phyloP scores from a whole-genome alignment of 2,113 vertebrate genomes.

The Phaethon lepturus region DNA sequence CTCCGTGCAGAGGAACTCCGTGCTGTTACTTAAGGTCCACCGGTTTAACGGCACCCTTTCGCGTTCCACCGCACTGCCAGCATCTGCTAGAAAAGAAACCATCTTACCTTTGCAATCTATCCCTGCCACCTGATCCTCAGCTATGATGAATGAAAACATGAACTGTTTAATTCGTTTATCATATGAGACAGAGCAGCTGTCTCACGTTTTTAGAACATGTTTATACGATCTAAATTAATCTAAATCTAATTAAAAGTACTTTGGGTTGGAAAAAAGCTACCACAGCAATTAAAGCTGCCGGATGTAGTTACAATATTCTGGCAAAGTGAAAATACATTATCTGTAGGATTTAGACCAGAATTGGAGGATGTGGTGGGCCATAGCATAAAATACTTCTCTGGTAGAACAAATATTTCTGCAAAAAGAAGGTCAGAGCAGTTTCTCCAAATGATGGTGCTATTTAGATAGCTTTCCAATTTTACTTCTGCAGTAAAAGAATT shows the following conservation, averaged over 20 bases:
- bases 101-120: background rate
- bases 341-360: background rate
- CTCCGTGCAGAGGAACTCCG: background rate
- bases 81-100: background rate
- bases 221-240: conserved; percentile 1
- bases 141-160: background rate
- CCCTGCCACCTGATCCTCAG: background rate
- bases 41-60: background rate
- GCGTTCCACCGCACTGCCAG: background rate
- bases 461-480: background rate
- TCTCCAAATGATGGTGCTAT: background rate
- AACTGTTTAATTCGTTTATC: conserved; percentile 8
- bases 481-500: background rate
- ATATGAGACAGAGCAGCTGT: background rate
- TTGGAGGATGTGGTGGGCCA: background rate
- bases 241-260: conserved; percentile 14
- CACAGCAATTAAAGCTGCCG: background rate
- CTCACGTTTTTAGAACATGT: background rate
- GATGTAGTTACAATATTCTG: background rate
- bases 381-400: background rate
- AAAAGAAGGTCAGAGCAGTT: background rate
- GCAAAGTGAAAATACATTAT: background rate
- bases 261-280: background rate
- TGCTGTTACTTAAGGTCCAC: background rate
- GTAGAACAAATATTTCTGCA: background rate